Conservation (phyloP, 2,888 invertebrate species). For the Scaptomyza polygonia region DNA sequence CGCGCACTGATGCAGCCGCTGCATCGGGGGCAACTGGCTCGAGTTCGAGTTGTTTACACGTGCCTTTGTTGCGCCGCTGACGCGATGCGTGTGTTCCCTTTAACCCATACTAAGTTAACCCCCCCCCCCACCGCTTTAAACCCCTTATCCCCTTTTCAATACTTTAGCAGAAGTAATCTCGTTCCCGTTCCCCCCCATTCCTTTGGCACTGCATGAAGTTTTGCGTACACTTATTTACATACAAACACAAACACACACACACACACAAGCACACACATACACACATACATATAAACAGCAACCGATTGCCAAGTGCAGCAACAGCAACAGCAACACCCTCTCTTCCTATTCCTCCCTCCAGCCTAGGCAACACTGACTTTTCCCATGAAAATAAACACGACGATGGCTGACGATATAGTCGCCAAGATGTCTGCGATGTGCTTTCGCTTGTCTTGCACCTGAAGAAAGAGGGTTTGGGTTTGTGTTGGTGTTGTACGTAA, state of each 20-base stretch:
- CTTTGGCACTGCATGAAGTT: constrained; percentile 73
- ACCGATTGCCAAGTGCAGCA: constrained; percentile 66
- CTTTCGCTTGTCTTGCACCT: constrained; percentile 54
- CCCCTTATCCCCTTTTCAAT: neutral
- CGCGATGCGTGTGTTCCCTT: constrained; percentile 73
- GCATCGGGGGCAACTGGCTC: constrained; percentile 57
- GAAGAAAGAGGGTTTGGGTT: constrained; percentile 11
- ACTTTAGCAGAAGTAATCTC: neutral
- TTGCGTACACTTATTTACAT: constrained; percentile 77
- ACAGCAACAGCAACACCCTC: constrained; percentile 12
- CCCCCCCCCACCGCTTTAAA: neutral
- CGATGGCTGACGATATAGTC: constrained; percentile 61
- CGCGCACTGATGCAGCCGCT: constrained; percentile 35
- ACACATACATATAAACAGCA: constrained; percentile 46
- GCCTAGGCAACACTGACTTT: constrained; percentile 57
- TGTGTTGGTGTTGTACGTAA: constrained; percentile 20
- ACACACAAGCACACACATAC: constrained; percentile 27
- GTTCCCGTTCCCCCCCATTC: neutral
- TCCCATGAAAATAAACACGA: constrained; percentile 77
- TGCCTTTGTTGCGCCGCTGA: constrained; percentile 76
- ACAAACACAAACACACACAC: constrained; percentile 54
- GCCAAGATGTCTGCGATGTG: constrained; percentile 73
- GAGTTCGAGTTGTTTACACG: constrained; percentile 66
- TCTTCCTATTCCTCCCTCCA: no score
- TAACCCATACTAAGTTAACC: constrained; percentile 1